These are phyloP conservation scores for Zenarchopterus dispar DNA, from an alignment of 2,797 vertebrate genomes.

Conservation along the genomic window DNA sequence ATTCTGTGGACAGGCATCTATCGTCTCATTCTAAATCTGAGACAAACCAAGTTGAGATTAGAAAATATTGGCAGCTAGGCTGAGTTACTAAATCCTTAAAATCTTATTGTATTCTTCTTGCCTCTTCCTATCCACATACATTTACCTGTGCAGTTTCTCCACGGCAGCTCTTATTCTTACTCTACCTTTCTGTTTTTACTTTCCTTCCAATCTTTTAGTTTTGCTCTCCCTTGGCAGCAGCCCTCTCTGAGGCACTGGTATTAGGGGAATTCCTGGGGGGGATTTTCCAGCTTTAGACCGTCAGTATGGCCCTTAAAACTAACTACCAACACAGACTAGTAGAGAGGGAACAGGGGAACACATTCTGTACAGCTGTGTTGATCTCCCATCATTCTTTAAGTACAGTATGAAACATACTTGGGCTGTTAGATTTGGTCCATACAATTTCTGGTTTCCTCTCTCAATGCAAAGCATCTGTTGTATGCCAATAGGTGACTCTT, in stretches of 20 bases:
- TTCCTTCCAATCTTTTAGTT: conserved; percentile 45
- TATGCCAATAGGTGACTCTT: not conserved
- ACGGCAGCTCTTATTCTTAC: conserved; percentile 27
- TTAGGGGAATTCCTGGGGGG: conserved; percentile 72
- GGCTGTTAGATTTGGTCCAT: not conserved
- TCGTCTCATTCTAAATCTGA: conserved; percentile 31
- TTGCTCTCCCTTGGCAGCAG: conserved; percentile 35
- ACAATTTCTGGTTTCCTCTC: conserved; percentile 1
- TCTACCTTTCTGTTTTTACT: conserved; percentile 50
- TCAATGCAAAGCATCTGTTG: conserved; percentile 9
- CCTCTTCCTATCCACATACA: conserved; percentile 38
- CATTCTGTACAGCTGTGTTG: conserved; percentile 31
- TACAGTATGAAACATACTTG: conserved; percentile 3
- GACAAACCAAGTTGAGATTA: conserved; percentile 30
- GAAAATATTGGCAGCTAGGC: conserved; percentile 57
- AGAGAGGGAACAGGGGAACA: conserved; percentile 40
- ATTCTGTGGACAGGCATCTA: conserved; percentile 33
- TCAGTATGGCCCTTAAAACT: conserved; percentile 66
- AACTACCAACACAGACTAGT: conserved; percentile 38
- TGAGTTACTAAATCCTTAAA: conserved; percentile 58
- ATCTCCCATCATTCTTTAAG: conserved; percentile 26
- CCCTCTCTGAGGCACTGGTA: conserved; percentile 51
- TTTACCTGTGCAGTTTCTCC: conserved; percentile 48
- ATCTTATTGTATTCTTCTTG: conserved; percentile 40
- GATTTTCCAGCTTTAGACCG: conserved; percentile 69